Conservation (phyloP, 2,113 vertebrate genomes). For the Pygoscelis adeliae region DNA sequence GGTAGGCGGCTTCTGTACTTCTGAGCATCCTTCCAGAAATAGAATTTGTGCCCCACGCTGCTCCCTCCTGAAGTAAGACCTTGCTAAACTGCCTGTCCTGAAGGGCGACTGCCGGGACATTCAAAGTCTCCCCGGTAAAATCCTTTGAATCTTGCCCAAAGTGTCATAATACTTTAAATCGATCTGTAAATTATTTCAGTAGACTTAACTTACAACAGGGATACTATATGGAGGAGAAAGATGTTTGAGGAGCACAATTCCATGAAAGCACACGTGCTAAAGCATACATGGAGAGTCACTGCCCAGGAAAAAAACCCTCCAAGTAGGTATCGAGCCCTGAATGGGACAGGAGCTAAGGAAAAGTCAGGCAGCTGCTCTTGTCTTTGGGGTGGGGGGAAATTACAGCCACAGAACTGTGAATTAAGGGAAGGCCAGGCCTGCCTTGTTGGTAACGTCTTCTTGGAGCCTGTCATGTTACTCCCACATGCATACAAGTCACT, state of each 20-base stretch:
- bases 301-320: not conserved
- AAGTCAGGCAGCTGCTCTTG: not conserved
- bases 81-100: not conserved
- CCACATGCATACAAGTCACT: not conserved
- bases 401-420: not conserved
- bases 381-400: not conserved
- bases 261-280: not conserved
- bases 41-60: not conserved
- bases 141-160: not conserved
- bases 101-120: not conserved
- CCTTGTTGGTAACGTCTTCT: not conserved
- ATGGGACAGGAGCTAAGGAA: not conserved
- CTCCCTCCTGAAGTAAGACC: not conserved
- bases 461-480: not conserved
- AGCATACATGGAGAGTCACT: not conserved
- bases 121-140: not conserved
- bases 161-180: not conserved
- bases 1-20: not conserved
- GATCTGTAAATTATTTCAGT: not conserved
- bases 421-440: not conserved
- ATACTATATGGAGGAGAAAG: not conserved
- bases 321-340: not conserved
- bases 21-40: not conserved
- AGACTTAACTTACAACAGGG: not conserved
- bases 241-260: not conserved